Evolutionary conservation across 2,888 invertebrate species (phyloP).

Genomic region (Pseudococcus viburni): DNA sequence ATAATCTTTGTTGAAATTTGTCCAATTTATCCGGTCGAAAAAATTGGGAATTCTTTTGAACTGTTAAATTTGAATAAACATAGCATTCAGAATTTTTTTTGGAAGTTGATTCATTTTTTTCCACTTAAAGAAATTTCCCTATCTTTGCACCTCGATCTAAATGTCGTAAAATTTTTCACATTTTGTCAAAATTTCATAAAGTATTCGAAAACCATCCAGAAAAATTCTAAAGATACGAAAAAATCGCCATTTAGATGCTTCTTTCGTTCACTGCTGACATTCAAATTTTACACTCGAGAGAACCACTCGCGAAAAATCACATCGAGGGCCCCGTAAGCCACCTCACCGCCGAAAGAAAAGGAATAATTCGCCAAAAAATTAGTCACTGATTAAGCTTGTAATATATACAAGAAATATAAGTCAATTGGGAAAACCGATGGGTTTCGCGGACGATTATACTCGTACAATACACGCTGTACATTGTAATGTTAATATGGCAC

Average conservation of each 20-base stretch:
- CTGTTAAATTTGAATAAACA: neutral
- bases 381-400: conserved; percentile 49
- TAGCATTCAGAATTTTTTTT: neutral
- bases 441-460: conserved; percentile 9
- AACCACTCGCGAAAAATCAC: too few species aligned
- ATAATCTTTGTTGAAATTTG: neutral
- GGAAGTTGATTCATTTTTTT: neutral
- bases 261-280: neutral
- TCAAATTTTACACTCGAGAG: neutral
- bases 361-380: neutral
- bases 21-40: neutral
- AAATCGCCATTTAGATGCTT: neutral
- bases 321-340: too few species aligned
- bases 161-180: neutral
- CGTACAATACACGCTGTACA: conserved; percentile 5
- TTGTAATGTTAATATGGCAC: conserved; percentile 55
- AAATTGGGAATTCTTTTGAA: neutral
- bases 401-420: conserved; percentile 36
- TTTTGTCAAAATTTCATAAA: neutral
- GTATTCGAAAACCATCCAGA: neutral
- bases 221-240: neutral
- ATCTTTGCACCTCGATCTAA: neutral
- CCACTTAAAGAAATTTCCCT: neutral
- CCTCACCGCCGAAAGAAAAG: neutral
- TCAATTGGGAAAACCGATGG: conserved; percentile 47